A percentile compares a stretch with the other conserved stretches of the same genome.
Evolutionary conservation across 30 jellyfish, hydroid and myxozoan genomes (phyloP).

Genomic region (Hydra vulgaris): DNA sequence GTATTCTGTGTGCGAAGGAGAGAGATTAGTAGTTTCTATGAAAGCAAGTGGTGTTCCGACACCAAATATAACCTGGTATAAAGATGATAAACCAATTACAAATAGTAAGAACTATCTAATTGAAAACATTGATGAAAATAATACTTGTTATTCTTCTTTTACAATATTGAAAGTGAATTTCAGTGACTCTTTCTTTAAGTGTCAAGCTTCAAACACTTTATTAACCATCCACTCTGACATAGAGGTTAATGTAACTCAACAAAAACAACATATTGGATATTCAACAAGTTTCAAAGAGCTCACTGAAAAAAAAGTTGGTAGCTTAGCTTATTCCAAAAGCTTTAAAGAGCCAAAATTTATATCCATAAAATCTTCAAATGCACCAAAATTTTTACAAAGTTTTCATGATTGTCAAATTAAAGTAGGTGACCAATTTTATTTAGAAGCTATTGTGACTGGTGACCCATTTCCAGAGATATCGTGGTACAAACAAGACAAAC

Average conservation of each 20-base stretch:
- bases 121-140: background rate
- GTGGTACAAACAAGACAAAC: slow-evolving; percentile 76
- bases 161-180: slow-evolving; percentile 21
- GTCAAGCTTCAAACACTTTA: slow-evolving; percentile 34
- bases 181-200: slow-evolving; percentile 45
- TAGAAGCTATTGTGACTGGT: slow-evolving; percentile 68
- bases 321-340: background rate
- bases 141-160: background rate
- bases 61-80: slow-evolving; percentile 62
- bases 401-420: slow-evolving; percentile 27
- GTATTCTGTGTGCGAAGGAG: slow-evolving; percentile 25
- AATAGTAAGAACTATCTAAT: slow-evolving; percentile 3
- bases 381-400: slow-evolving; percentile 26
- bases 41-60: slow-evolving; percentile 52
- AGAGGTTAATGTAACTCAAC: slow-evolving; percentile 44
- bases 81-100: slow-evolving; percentile 19
- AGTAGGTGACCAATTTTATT: slow-evolving; percentile 50
- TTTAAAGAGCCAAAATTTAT: background rate
- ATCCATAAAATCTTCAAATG: slow-evolving; percentile 7
- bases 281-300: slow-evolving; percentile 45
- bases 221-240: slow-evolving; percentile 39
- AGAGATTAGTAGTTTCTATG: slow-evolving; percentile 26
- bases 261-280: slow-evolving; percentile 36
- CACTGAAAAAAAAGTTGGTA: slow-evolving; percentile 33
- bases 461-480: slow-evolving; percentile 77